Base-by-base conservation (phyloP, 2,113 vertebrate species). In the Nothobranchius furzeri region DNA sequence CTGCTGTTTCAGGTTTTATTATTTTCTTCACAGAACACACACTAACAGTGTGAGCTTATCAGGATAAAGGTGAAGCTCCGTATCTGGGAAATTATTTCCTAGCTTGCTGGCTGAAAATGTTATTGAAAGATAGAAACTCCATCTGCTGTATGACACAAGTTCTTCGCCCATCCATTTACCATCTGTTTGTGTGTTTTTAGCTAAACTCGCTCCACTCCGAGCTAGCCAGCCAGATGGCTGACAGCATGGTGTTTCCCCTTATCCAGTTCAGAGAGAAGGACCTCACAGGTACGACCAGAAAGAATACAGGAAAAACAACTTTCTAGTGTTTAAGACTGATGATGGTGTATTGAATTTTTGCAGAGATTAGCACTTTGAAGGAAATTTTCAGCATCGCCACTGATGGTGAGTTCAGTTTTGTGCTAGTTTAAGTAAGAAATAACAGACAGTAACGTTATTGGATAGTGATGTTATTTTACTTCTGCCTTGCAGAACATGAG, bases 201-300 rank as follows among this genome's bases (percentile, higher is more conserved):
- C 94, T 99, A 73, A 99, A 98, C 77, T 78, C 92, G 68, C 94
- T 99, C 59, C 97, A 99, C 77, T 91, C 94, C 13, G 95, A 95
- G 73, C 89, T 99, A 72, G 95, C 98, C 63, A 95, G 93, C 68
- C 95, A 98, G 87, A 89, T 99, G 87, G 98, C 98, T 5, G 95
- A 99, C 90, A 94, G 93, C 52, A 98, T 98, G 97, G 93, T 99
- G 70, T 95, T 96, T 69, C 98, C 97, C 52, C 91, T 99, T 81
- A 95, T 98, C 85, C 96, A 96, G 8, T 99, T 99, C 86, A 90
- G 98, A 81, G 98, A 99, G 88, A 98, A 96, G 71, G 97, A 99
- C 85, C 96, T 99, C 65, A 98, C 98, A 89, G 98, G 98, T 99
- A 65, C 40, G 9, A 6, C 0, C 1, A 40, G 11, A 47, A 40